phyloP scores from a whole-genome alignment of 2,888 invertebrate species.

The Phymatocera aterrima region DNA sequence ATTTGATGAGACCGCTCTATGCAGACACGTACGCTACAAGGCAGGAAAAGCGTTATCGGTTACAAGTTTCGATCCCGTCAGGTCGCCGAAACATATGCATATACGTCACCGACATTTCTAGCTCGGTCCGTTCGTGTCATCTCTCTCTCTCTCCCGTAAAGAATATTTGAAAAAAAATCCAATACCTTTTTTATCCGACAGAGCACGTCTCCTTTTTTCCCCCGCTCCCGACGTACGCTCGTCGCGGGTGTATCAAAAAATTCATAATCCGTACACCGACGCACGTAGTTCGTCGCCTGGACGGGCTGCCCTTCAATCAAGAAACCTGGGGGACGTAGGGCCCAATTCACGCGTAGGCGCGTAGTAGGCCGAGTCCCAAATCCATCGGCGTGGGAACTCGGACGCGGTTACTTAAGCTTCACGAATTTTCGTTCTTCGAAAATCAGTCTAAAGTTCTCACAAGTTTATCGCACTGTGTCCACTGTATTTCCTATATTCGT shows the following conservation, averaged over 20 bases:
- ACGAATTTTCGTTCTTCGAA: no score
- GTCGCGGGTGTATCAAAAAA: conserved; percentile 18
- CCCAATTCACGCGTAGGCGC: conserved; percentile 56
- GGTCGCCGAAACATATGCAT: no score
- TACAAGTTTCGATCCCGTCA: neutral
- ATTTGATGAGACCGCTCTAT: no score
- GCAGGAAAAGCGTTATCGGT: neutral
- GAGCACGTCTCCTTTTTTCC: neutral
- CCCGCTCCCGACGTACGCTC: neutral
- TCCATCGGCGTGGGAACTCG: conserved; percentile 13
- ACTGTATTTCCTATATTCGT: no score
- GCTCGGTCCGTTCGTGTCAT: no score
- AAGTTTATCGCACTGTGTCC: no score
- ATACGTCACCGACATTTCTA: neutral
- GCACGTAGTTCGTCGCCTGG: neutral
- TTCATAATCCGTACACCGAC: conserved; percentile 22
- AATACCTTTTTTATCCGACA: conserved; percentile 1
- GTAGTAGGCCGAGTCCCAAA: conserved; percentile 39
- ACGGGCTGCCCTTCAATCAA: conserved; percentile 60
- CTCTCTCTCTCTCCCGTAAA: no score
- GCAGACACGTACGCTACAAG: no score
- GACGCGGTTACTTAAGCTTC: neutral
- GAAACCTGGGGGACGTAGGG: conserved; percentile 60
- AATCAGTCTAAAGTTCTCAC: no score
- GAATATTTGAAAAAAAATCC: no score